Evolutionary conservation across 2,888 invertebrate species (phyloP).

Genomic region (Hirtodrosophila alboralis): DNA sequence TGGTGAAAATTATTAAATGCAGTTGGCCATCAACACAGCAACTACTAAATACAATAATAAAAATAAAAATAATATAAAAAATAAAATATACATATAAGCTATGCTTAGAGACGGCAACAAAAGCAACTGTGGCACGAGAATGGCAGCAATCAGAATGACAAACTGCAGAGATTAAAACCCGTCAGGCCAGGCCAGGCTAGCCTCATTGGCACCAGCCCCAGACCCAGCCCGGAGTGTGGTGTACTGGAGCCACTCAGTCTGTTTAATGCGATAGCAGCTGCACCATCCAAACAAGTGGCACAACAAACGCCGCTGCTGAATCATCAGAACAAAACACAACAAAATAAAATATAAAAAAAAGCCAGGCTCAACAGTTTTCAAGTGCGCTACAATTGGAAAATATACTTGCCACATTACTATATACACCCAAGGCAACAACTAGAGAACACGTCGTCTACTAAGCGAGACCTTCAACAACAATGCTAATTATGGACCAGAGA

Average conservation of each 20-base stretch:
- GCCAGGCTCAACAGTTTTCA: constrained; percentile 47
- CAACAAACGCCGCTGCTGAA: constrained; percentile 51
- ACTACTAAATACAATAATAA: constrained; percentile 4
- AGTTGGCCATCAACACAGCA: constrained; percentile 5
- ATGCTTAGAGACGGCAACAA: constrained; percentile 47
- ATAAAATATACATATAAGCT: no score
- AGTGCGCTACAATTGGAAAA: constrained; percentile 64
- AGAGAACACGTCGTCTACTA: constrained; percentile 51
- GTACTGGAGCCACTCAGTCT: constrained; percentile 48
- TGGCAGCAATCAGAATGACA: constrained; percentile 73
- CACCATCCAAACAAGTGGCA: constrained; percentile 28
- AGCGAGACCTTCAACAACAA: constrained; percentile 64
- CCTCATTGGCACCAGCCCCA: constrained; percentile 32
- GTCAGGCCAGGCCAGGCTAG: constrained; percentile 66
- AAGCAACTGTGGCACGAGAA: constrained; percentile 60
- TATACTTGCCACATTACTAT: constrained; percentile 55
- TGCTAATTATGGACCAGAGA: constrained; percentile 52
- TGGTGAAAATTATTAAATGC: constrained; percentile 57
- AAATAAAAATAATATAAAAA: no score
- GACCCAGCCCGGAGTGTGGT: no score
- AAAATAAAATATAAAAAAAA: no score
- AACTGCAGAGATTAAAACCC: constrained; percentile 75
- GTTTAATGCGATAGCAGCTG: constrained; percentile 34
- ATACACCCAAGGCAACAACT: constrained; percentile 31
- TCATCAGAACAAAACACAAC: constrained; percentile 56